These are phyloP conservation scores for Melitaea cinxia DNA, from an alignment of 1,140 invertebrate species.

Conservation along the genomic window DNA sequence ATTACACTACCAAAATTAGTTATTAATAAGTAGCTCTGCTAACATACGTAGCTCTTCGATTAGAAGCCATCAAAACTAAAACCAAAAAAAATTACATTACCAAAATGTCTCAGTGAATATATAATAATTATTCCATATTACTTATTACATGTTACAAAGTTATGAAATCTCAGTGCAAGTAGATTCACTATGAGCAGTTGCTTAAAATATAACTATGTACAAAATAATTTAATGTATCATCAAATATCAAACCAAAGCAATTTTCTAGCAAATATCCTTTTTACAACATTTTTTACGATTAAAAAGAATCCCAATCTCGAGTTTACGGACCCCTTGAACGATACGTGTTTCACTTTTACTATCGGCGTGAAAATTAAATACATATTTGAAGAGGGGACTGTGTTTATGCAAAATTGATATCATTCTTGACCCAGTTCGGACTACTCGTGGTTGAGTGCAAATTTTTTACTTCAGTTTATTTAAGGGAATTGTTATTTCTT, in stretches of 20 bases:
- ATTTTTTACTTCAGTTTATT: neutral
- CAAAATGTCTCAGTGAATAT: too few species aligned
- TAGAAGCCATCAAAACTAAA: too few species aligned
- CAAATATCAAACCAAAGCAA: neutral
- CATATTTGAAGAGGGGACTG: slow-evolving; percentile 40
- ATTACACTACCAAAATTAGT: too few species aligned
- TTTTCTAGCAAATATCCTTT: slow-evolving; percentile 1
- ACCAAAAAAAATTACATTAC: too few species aligned
- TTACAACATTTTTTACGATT: slow-evolving; percentile 20
- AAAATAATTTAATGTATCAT: neutral
- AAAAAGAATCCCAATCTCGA: slow-evolving; percentile 8
- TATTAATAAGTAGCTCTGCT: too few species aligned
- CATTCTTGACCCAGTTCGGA: slow-evolving; percentile 37
- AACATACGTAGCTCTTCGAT: too few species aligned
- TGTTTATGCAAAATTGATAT: slow-evolving; percentile 39
- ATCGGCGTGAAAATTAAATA: slow-evolving; percentile 41
- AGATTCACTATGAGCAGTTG: too few species aligned
- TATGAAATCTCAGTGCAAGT: too few species aligned
- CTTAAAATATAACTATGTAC: too few species aligned
- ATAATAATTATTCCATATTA: too few species aligned
- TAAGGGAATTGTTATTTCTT: neutral
- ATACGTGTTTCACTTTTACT: slow-evolving; percentile 18
- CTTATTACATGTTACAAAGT: too few species aligned
- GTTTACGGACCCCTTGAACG: neutral
- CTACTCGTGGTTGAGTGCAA: slow-evolving; percentile 2